Conservation (phyloP, 2,888 invertebrate genomes). For the Sesia apiformis region DNA sequence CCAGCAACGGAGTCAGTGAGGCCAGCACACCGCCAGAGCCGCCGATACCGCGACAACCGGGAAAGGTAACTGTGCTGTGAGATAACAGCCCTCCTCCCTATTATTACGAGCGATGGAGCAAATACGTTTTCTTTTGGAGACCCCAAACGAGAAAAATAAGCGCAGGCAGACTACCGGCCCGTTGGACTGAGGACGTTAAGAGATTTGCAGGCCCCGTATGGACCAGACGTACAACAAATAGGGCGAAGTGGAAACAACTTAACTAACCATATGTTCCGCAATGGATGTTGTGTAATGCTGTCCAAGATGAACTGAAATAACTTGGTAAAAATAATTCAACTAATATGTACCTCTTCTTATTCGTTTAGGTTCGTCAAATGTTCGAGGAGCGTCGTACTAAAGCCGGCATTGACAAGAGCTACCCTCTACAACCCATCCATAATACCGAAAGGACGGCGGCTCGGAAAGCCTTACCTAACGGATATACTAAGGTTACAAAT, state of each 20-base stretch:
- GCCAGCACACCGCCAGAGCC: slow-evolving; percentile 21
- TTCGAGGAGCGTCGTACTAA: slow-evolving; percentile 86
- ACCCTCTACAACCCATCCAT: slow-evolving; percentile 85
- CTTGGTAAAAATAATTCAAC: no score
- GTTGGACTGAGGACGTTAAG: no score
- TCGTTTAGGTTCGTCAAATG: slow-evolving; percentile 84
- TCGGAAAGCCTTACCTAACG: slow-evolving; percentile 48
- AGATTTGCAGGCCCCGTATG: no score
- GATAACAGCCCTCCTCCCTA: neutral
- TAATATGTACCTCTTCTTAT: no score
- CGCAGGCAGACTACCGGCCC: no score
- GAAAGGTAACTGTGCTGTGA: slow-evolving; percentile 34
- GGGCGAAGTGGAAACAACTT: no score
- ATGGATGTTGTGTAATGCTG: no score
- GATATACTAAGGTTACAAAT: slow-evolving; percentile 41
- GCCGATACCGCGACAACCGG: slow-evolving; percentile 35
- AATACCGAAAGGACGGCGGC: slow-evolving; percentile 50
- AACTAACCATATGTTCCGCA: no score
- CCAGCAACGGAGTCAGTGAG: slow-evolving; percentile 18
- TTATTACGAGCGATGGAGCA: neutral
- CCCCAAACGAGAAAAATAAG: no score
- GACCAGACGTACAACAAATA: no score
- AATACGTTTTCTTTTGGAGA: no score
- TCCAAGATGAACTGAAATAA: no score
- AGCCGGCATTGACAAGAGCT: slow-evolving; percentile 86